Evolutionary conservation across 23 tunicate species (phyloP), one percentile per base, ranked within the genome.

Genomic region (Halocynthia roretzi): DNA sequence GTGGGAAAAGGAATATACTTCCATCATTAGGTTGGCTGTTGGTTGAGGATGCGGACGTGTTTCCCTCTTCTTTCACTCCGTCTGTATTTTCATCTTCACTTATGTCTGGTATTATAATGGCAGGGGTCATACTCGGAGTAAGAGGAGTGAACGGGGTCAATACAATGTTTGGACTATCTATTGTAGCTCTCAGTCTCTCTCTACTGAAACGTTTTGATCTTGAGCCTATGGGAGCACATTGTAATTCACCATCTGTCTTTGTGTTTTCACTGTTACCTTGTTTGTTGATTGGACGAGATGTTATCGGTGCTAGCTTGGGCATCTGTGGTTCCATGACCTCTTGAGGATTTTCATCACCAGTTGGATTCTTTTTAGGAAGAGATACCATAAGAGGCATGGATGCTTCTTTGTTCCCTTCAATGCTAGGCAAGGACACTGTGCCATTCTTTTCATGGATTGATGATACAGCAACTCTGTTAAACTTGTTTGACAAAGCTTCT

Each of bases 171-270:
- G 97, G 97, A 75, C 97, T 90, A 62, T 90, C 97, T n/a, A 90
- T 85, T 12, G 83, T 90, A 6, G 90, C 97, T 14, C 81, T 71
- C 31, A 90, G 81, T 15, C 97, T 53, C 70, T 85, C 90, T 4
- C 97, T 86, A 77, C 97, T 90, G 49, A 84, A 84, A 31, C 97
- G 97, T 63, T 90, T 90, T 40, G 82, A 67, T 48, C 85, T 54
- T 19, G 71, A 48, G 0, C 72, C 76, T 40, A 89, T 89, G 10
- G 89, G 68, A 31, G 96, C 96, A 62, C 85, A 83, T 76, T 80
- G 66, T 15, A 69, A 75, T 6, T 80, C 74, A 15, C 61, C 54
- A 49, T 52, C 63, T 11, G 48, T 81, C 6, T 68, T 80, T 7
- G 44, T 75, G 20, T 12, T 14, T 10, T 52, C 11, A 12, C 69